Percentiles rank a stretch among this genome's conserved stretches.
phyloP scores from a whole-genome alignment of 2,888 invertebrate species.

The Lycaena phlaeas region DNA sequence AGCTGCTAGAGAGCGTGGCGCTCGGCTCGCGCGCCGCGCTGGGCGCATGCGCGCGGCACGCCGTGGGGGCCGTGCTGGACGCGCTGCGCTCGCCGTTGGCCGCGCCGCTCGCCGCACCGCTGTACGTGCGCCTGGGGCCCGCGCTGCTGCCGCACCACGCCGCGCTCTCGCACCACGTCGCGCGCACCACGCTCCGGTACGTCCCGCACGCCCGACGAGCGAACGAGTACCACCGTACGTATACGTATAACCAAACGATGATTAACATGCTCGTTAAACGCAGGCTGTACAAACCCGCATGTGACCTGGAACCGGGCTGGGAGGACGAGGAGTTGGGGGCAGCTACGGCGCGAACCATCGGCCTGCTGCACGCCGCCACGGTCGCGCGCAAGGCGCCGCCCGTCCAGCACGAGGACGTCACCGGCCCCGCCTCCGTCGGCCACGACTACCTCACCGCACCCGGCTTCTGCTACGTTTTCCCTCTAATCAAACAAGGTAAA shows the following conservation, averaged over 20 bases:
- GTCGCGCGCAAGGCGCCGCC: constrained; percentile 34
- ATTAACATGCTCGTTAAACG: not conserved
- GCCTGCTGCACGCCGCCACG: constrained; percentile 68
- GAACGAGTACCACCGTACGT: not conserved
- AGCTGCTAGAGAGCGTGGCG: constrained; percentile 44
- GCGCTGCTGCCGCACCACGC: constrained; percentile 46
- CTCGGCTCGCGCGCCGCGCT: constrained; percentile 41
- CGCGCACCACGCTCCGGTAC: constrained; percentile 80
- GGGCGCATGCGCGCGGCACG: constrained; percentile 31
- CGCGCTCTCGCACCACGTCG: constrained; percentile 74
- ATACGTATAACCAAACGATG: not conserved
- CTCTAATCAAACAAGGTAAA: constrained; percentile 78
- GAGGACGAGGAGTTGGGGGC: constrained; percentile 77
- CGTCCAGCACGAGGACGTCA: constrained; percentile 7
- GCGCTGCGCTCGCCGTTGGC: constrained; percentile 43
- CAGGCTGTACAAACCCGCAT: constrained; percentile 83
- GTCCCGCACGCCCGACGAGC: too few species aligned
- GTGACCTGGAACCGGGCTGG: constrained; percentile 85
- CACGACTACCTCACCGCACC: constrained; percentile 76
- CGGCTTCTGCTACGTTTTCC: constrained; percentile 88
- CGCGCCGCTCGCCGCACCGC: constrained; percentile 66
- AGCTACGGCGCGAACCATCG: constrained; percentile 77
- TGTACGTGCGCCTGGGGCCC: constrained; percentile 71
- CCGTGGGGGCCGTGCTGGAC: constrained; percentile 45
- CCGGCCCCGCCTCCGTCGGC: constrained; percentile 21